Conservation (phyloP, 1,140 invertebrate species). For the Drosophila varians region DNA sequence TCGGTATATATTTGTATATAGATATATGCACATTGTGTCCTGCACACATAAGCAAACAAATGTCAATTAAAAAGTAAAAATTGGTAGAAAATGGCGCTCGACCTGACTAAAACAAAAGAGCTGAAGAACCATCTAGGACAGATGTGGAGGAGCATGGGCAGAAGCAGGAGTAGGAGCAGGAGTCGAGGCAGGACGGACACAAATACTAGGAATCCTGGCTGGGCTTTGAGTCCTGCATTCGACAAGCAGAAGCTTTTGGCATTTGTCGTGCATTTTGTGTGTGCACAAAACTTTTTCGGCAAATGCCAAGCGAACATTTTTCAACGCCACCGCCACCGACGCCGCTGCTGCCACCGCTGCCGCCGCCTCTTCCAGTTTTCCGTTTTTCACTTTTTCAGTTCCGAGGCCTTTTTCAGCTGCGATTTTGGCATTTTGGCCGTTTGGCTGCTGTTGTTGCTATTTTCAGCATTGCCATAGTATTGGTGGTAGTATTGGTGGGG, state of each 20-base stretch:
- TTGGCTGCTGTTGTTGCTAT: constrained; percentile 33
- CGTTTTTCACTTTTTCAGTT: constrained; percentile 9
- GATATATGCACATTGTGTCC: background rate
- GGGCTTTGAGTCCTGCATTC: constrained; percentile 43
- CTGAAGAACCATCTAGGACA: constrained; percentile 27
- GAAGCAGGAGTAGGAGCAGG: background rate
- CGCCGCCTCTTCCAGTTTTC: background rate
- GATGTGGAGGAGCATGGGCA: background rate
- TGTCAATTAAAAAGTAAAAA: constrained; percentile 81
- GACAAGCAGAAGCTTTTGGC: constrained; percentile 53
- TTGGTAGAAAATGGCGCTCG: constrained; percentile 75
- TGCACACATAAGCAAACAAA: constrained; percentile 59
- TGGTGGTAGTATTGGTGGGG: constrained; percentile 14
- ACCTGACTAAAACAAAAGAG: constrained; percentile 70
- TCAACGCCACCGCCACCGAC: constrained; percentile 28
- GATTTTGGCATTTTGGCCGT: constrained; percentile 15
- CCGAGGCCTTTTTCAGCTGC: constrained; percentile 26
- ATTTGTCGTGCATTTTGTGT: constrained; percentile 64
- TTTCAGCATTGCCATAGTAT: background rate
- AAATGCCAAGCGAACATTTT: constrained; percentile 51
- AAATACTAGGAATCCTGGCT: constrained; percentile 2
- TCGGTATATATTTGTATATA: background rate
- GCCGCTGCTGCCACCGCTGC: background rate
- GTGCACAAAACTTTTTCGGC: constrained; percentile 61
- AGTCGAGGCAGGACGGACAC: constrained; percentile 2